Evolutionary conservation across 1,140 invertebrate genomes (phyloP), one percentile per base, ranked within the genome.

Genomic region (Megalopta genalis): DNA sequence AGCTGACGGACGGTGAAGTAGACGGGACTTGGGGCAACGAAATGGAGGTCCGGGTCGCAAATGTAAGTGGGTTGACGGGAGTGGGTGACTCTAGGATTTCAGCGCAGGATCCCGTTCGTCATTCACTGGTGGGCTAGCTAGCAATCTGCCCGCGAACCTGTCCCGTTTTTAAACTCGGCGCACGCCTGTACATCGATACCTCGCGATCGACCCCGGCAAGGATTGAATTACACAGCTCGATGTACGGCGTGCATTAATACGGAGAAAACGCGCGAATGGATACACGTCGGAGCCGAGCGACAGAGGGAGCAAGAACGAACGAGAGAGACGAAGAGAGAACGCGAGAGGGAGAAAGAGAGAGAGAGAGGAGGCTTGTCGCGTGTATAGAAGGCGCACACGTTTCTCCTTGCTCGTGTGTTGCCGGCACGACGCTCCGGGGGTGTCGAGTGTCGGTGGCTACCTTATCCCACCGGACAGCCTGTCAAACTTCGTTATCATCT

Each of bases 401-500:
- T 9, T 32, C 64, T 49, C 78, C 71, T 62, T 69, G 52, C 54
- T 69, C 79, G 77, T 81, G 83, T 68, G 81, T 86, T 80, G 81
- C 75, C 83, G 83, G 81, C 80, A 90, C 81, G 82, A 84, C 77
- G 79, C 69, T 71, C 81, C 64, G 52, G 76, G 84, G 87, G 89
- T 93, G 88, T 93, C 90, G 80, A 90, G 81, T 93, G 72, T 91
- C 91, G 80, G 88, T 88, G 84, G 91, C 90, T 88, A 90, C 87
- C 87, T 91, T 87, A 90, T 90, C 87, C 86, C 86, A 88, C 82
- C 83, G 85, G 88, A 90, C 88, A 90, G 90, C 90, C 89, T 91
- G 91, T 92, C 92, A 91, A 90, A 86, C 91, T 88, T 91, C 91
- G 80, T 91, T 92, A 93, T 91, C 90, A 69, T 88, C 90, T 92